Percentiles rank a stretch among this genome's conserved stretches.
phyloP scores from a whole-genome alignment of 64 coral and sea anemone genomes.

The Exaiptasia diaphana region DNA sequence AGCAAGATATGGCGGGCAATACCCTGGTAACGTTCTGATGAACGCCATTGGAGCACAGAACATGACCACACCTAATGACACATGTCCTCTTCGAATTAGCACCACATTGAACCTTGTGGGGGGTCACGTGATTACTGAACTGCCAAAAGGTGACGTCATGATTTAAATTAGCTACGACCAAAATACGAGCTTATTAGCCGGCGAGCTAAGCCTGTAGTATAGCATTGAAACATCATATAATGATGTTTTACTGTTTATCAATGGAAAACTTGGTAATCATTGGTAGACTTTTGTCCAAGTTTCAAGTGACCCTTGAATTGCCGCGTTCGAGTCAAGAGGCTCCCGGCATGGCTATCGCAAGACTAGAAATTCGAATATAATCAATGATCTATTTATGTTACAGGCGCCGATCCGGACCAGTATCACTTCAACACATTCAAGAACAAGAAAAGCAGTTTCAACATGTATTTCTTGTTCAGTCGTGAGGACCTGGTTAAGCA shows the following conservation, averaged over 20 bases:
- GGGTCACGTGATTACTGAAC: neutral
- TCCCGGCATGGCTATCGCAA: no score
- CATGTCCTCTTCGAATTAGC: constrained; percentile 71
- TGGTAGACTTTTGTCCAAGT: neutral
- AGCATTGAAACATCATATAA: neutral
- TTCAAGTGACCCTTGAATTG: no score
- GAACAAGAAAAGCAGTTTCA: neutral
- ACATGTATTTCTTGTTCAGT: neutral
- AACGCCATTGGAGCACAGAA: neutral
- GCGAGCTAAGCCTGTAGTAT: neutral
- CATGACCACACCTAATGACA: constrained; percentile 15
- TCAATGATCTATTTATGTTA: neutral
- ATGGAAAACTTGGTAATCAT: neutral
- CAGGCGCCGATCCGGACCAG: neutral
- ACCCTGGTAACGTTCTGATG: constrained; percentile 13
- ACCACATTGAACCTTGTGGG: constrained; percentile 61
- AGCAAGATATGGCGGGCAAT: constrained; percentile 44
- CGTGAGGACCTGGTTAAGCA: neutral
- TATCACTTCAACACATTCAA: neutral
- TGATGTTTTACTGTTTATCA: neutral
- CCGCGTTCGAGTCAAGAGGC: no score
- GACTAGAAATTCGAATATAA: neutral
- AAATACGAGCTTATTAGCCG: neutral
- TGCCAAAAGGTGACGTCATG: neutral
- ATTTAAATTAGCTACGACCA: constrained; percentile 3